phyloP scores from a whole-genome alignment of 1,140 invertebrate species.

The Dendrolimus punctatus region DNA sequence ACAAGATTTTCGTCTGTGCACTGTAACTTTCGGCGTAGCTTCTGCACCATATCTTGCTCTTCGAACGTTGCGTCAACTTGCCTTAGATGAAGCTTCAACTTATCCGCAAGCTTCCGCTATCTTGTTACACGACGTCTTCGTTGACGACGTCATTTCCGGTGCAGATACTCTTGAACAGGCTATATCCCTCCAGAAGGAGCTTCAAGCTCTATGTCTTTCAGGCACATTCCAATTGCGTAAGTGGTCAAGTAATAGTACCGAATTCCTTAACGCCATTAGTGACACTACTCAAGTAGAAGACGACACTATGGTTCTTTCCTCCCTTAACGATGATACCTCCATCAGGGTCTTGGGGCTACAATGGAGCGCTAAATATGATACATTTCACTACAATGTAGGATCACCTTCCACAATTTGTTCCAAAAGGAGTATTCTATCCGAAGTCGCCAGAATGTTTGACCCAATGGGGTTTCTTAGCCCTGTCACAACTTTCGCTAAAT shows the following conservation, averaged over 20 bases:
- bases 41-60: conserved; percentile 5
- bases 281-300: no score
- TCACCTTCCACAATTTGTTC: conserved; percentile 5
- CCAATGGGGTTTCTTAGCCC: conserved; percentile 22
- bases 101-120: conserved; percentile 1
- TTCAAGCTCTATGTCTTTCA: not conserved
- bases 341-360: not conserved
- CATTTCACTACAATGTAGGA: not conserved
- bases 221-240: conserved; percentile 6
- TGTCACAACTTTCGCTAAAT: conserved; percentile 18
- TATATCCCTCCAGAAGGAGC: not conserved
- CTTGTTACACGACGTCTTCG: conserved; percentile 1
- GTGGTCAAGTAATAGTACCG: conserved; percentile 4
- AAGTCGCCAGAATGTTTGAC: conserved; percentile 19
- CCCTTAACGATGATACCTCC: conserved; percentile 3
- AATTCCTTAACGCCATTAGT: not conserved
- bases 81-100: not conserved
- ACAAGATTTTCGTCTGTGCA: conserved; percentile 5
- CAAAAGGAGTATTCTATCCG: conserved; percentile 20
- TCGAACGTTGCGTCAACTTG: not conserved
- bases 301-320: not conserved
- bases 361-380: conserved; percentile 5
- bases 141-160: conserved; percentile 5
- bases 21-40: conserved; percentile 6
- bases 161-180: not conserved